phyloP scores from a whole-genome alignment of 1,140 invertebrate genomes.

The Drosophila azteca region DNA sequence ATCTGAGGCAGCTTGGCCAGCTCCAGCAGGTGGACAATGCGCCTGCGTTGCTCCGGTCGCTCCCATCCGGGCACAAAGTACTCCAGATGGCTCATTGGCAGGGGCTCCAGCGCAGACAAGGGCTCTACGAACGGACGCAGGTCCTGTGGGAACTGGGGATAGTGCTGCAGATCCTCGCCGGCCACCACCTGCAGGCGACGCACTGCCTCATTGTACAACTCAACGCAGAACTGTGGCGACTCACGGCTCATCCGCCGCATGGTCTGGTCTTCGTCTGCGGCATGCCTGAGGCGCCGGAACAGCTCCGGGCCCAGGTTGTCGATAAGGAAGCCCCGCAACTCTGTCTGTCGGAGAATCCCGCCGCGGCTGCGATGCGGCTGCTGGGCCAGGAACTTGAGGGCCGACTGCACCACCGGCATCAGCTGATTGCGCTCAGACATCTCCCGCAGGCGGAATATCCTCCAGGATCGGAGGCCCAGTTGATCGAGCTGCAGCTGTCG shows the following conservation, averaged over 20 bases:
- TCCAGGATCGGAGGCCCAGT: conserved; percentile 18
- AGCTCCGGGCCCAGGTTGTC: conserved; percentile 85
- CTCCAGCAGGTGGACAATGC: conserved; percentile 50
- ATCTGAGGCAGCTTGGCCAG: conserved; percentile 54
- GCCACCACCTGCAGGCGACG: conserved; percentile 86
- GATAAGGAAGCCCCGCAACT: conserved; percentile 39
- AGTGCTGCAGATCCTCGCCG: conserved; percentile 85
- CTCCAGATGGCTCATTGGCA: conserved; percentile 83
- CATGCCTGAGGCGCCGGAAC: conserved; percentile 86
- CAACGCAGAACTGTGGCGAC: conserved; percentile 86
- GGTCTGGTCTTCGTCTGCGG: conserved; percentile 84
- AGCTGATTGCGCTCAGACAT: conserved; percentile 27
- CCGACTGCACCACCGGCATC: conserved; percentile 34
- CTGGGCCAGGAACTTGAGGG: conserved; percentile 54
- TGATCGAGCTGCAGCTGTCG: conserved; percentile 53
- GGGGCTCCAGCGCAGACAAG: conserved; percentile 75
- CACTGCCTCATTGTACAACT: conserved; percentile 88
- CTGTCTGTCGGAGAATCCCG: conserved; percentile 24
- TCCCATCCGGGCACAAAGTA: conserved; percentile 86
- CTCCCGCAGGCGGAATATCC: conserved; percentile 19
- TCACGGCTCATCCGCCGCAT: conserved; percentile 83
- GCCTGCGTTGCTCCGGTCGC: neutral
- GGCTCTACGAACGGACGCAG: conserved; percentile 84
- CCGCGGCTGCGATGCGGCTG: conserved; percentile 16
- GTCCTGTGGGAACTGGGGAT: conserved; percentile 85